phyloP scores from a whole-genome alignment of 2,113 vertebrate species.

The Dasyornis broadbenti region DNA sequence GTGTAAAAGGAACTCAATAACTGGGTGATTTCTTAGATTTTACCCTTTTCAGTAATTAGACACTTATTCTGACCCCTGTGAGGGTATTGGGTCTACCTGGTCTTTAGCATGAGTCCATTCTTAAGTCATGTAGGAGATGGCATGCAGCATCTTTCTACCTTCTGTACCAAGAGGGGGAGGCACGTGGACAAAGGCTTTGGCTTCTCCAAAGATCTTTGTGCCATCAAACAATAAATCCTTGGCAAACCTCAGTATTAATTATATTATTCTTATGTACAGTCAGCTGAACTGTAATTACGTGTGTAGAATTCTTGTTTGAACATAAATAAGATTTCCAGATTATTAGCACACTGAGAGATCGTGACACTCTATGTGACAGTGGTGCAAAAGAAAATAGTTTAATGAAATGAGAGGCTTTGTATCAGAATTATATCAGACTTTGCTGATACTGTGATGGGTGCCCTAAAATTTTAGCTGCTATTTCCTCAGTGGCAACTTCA shows the following conservation, averaged over 20 bases:
- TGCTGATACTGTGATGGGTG: not conserved
- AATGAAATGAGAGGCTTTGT: not conserved
- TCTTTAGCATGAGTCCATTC: not conserved
- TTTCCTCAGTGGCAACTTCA: not conserved
- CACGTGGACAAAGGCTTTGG: not conserved
- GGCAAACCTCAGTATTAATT: not conserved
- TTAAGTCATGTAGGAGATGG: not conserved
- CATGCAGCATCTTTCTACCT: not conserved
- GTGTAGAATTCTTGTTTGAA: not conserved
- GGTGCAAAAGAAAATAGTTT: not conserved
- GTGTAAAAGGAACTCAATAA: not conserved
- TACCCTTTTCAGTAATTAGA: not conserved
- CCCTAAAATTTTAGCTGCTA: not conserved
- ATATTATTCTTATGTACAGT: not conserved
- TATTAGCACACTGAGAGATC: not conserved
- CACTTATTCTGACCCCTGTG: not conserved
- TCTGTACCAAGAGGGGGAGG: not conserved
- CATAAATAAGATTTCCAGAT: not conserved
- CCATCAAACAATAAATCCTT: not conserved
- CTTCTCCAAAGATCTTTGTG: not conserved
- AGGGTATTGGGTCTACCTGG: not conserved
- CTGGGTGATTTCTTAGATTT: not conserved
- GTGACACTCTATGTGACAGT: not conserved
- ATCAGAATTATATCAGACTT: not conserved
- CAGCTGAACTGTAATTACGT: not conserved